Percentiles rank a stretch among this genome's conserved stretches.
Conservation (phyloP, 2,888 invertebrate species). For the Dryocosmus kuriphilus region DNA sequence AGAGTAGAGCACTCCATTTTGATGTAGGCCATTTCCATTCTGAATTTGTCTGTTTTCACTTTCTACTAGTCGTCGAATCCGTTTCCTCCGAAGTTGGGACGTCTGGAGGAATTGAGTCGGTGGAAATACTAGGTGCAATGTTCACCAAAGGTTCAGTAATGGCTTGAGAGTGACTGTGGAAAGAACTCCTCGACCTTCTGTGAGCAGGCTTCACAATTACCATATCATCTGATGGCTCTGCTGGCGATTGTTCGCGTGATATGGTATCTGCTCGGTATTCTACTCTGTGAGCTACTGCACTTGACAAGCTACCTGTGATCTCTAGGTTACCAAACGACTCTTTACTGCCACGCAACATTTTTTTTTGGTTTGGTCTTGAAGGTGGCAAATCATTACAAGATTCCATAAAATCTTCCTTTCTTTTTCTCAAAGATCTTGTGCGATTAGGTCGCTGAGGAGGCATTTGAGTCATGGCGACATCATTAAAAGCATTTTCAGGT, state of each 20-base stretch:
- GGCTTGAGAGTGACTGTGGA: constrained; percentile 67
- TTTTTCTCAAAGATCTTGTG: constrained; percentile 66
- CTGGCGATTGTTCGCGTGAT: constrained; percentile 48
- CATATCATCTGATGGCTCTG: constrained; percentile 72
- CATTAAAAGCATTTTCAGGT: constrained; percentile 82
- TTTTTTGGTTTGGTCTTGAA: constrained; percentile 79
- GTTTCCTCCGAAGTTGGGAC: constrained; percentile 67
- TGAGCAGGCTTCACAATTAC: constrained; percentile 73
- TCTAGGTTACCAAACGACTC: constrained; percentile 59
- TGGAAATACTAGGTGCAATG: neutral
- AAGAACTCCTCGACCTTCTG: constrained; percentile 71
- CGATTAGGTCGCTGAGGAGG: constrained; percentile 70
- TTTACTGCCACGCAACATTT: constrained; percentile 62
- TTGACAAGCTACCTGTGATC: constrained; percentile 56
- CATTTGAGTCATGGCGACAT: constrained; percentile 68
- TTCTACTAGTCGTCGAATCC: constrained; percentile 48
- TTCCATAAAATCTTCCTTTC: constrained; percentile 66
- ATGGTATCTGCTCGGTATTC: constrained; percentile 69
- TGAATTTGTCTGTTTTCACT: constrained; percentile 40
- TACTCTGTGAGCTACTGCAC: constrained; percentile 65
- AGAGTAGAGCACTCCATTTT: constrained; percentile 45
- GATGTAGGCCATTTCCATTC: constrained; percentile 9
- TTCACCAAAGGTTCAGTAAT: constrained; percentile 35
- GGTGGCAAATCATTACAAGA: constrained; percentile 72
- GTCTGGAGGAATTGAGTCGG: constrained; percentile 57